Evolutionary conservation across 2,113 vertebrate species (phyloP), one percentile per base, ranked within the genome.

Genomic region (Platichthys flesus): DNA sequence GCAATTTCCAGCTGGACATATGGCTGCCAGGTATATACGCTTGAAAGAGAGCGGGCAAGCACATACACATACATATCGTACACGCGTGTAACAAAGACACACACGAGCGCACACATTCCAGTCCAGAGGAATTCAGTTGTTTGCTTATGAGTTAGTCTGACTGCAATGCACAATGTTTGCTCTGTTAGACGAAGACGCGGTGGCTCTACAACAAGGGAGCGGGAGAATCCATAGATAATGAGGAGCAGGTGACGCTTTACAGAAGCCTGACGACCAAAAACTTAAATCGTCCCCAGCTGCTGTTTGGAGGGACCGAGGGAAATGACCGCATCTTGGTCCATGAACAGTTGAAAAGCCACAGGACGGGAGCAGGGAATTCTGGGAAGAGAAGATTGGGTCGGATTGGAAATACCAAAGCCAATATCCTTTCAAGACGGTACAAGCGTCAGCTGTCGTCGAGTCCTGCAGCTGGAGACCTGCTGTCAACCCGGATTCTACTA

Each of bases 41-140:
- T 66, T 35, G 12, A 24, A 40, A 40, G 9, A 37, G 58, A 47
- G 13, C 24, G 24, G 15, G 45, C 65, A 64, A 4, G 20, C 1
- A 3, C 35, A 72, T 31, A 68, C 49, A 65, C 15, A 74, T 13
- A 59, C 31, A 59, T 40, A 74, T n/a, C 9, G 2, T 28, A 42
- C 26, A 52, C 62, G 23, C 15, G 26, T 64, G 63, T 24, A 12
- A 54, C 64, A 35, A 12, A 49, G 24, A 23, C 63, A 23, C 57
- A 71, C 66, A 75, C 24, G 7, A 65, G 26, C 61, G 31, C 66
- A 67, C 62, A 55, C 80, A 84, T 83, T 83, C 79, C 74, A 73
- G 37, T 15, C 58, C 9, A 49, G 2, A 81, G 70, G 81, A 87
- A 92, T 88, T 68, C 74, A 59, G 81, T 40, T 82, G 80, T 92